Percentiles rank a stretch among this genome's conserved stretches.
phyloP scores from a whole-genome alignment of 2,888 invertebrate species.

The Lomographa bimaculata region DNA sequence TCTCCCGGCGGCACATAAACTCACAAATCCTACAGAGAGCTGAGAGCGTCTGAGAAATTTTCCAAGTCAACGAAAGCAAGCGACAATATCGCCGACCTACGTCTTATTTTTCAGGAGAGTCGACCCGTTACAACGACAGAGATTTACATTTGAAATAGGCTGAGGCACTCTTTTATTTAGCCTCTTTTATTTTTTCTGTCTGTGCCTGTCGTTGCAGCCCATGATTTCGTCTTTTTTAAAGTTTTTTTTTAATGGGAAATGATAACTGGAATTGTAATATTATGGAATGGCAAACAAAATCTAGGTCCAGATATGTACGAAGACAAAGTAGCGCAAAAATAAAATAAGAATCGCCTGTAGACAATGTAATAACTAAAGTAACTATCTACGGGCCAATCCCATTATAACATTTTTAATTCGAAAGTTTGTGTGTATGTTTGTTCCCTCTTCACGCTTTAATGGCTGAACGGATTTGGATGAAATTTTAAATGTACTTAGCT shows the following conservation, averaged over 20 bases:
- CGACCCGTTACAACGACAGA: slow-evolving; percentile 70
- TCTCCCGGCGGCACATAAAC: slow-evolving; percentile 59
- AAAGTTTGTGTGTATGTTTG: too few relatives aligned
- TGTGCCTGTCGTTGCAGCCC: slow-evolving; percentile 40
- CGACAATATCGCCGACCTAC: slow-evolving; percentile 67
- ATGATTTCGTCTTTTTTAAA: slow-evolving; percentile 24
- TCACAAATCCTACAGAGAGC: slow-evolving; percentile 63
- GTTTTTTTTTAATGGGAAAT: slow-evolving; percentile 14
- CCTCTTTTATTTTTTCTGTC: slow-evolving; percentile 57
- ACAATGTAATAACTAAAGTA: too few relatives aligned
- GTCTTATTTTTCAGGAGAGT: slow-evolving; percentile 70
- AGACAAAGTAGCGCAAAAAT: too few relatives aligned
- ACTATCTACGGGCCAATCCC: too few relatives aligned
- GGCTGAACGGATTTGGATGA: too few relatives aligned
- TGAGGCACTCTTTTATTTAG: slow-evolving; percentile 66
- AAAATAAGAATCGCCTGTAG: too few relatives aligned
- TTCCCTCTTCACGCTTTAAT: too few relatives aligned
- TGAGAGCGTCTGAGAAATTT: slow-evolving; percentile 60
- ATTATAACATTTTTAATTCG: too few relatives aligned
- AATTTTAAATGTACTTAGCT: too few relatives aligned
- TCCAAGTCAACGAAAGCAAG: slow-evolving; percentile 69
- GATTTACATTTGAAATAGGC: slow-evolving; percentile 78
- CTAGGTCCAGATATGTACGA: too few relatives aligned
- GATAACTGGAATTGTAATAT: slow-evolving; percentile 10
- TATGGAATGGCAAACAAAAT: too few relatives aligned